Evolutionary conservation across 2,113 vertebrate species (phyloP).

Genomic region (Phocoena phocoena): DNA sequence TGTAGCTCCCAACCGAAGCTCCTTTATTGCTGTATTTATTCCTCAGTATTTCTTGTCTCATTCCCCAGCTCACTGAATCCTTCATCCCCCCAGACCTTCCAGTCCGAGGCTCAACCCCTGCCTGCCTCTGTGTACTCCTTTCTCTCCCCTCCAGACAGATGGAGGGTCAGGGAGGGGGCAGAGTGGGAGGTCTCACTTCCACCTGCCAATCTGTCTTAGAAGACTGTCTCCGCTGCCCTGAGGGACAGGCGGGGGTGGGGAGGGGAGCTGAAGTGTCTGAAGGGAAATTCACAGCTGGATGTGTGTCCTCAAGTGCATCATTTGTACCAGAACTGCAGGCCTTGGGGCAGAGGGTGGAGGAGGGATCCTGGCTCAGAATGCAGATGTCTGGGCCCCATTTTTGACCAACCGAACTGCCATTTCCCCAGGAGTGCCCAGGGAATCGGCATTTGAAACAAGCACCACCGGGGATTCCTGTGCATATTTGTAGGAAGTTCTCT

Average conservation of each 20-base stretch:
- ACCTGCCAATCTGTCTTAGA: not conserved
- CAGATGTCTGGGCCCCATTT: not conserved
- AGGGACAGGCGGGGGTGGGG: not conserved
- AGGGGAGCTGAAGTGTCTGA: not conserved
- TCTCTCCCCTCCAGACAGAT: not conserved
- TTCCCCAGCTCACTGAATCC: conserved; percentile 61
- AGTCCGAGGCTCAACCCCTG: not conserved
- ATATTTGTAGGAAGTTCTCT: not conserved
- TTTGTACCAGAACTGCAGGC: not conserved
- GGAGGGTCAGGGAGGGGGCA: not conserved
- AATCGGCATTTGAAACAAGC: not conserved
- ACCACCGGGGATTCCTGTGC: too few relatives aligned
- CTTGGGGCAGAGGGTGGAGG: not conserved
- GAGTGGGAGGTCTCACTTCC: not conserved
- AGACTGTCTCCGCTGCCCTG: not conserved
- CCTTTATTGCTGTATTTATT: conserved; percentile 74
- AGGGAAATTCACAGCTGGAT: not conserved
- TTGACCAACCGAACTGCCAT: not conserved
- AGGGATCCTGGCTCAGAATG: not conserved
- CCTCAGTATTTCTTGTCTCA: conserved; percentile 58
- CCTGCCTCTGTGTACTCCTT: not conserved
- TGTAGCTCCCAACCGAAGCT: conserved; percentile 56
- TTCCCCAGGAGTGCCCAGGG: not conserved
- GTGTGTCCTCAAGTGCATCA: not conserved
- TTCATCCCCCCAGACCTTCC: not conserved